Evolutionary conservation across 1,140 invertebrate genomes (phyloP).

Genomic region (Propsilocerus akamusi): DNA sequence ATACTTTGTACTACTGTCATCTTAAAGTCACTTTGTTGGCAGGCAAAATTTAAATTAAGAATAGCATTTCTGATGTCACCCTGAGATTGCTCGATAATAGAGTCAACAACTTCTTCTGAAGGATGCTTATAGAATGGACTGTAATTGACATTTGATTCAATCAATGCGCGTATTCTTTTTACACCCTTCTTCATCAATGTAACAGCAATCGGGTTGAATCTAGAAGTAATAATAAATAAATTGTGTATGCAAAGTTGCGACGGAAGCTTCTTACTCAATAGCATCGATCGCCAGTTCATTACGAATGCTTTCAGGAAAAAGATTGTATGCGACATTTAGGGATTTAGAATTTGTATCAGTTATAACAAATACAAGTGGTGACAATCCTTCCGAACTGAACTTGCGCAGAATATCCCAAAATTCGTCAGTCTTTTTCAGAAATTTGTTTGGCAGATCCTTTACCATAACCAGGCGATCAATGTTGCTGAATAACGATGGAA

Average conservation of each 20-base stretch:
- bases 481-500: constrained; percentile 34
- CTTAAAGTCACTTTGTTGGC: constrained; percentile 34
- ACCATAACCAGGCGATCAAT: constrained; percentile 38
- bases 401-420: constrained; percentile 43
- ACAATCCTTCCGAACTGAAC: constrained; percentile 36
- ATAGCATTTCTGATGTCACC: constrained; percentile 51
- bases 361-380: constrained; percentile 48
- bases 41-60: constrained; percentile 49
- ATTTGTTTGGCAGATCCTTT: constrained; percentile 57
- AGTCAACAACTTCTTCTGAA: constrained; percentile 34
- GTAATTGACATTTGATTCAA: constrained; percentile 27
- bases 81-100: constrained; percentile 41
- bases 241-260: not conserved
- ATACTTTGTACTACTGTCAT: constrained; percentile 12
- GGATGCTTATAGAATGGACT: constrained; percentile 31
- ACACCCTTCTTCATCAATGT: constrained; percentile 44
- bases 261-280: constrained; percentile 31
- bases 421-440: constrained; percentile 33
- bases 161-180: constrained; percentile 34
- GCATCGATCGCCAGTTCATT: constrained; percentile 36
- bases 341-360: constrained; percentile 39
- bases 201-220: constrained; percentile 41
- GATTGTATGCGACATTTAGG: constrained; percentile 33
- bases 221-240: constrained; percentile 15
- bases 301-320: constrained; percentile 40